Percentiles rank a stretch among this genome's conserved stretches.
These are phyloP conservation scores for Moxostoma hubbsi DNA, from an alignment of 2,797 vertebrate species.

Conservation along the genomic window DNA sequence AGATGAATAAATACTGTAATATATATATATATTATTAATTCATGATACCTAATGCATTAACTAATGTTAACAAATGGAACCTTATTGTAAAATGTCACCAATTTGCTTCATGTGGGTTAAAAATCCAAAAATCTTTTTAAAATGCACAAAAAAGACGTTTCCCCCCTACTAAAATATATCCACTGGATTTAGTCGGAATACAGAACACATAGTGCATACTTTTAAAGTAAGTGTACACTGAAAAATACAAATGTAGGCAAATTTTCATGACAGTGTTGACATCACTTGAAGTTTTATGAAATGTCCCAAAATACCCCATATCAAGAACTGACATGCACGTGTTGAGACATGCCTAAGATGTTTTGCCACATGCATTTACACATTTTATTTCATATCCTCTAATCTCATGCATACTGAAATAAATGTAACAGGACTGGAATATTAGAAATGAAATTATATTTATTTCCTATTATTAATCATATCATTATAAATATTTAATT, in stretches of 20 bases:
- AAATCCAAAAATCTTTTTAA: not conserved
- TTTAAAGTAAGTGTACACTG: conserved; percentile 4
- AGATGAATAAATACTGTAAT: no score
- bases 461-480: not conserved
- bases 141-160: not conserved
- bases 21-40: no score
- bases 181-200: not conserved
- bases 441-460: no score
- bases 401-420: no score
- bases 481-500: not conserved
- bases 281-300: not conserved
- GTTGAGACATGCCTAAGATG: conserved; percentile 50
- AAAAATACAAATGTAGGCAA: not conserved
- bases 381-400: conserved; percentile 9
- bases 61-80: no score
- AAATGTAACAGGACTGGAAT: no score
- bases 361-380: conserved; percentile 37
- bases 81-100: no score
- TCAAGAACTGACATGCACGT: not conserved
- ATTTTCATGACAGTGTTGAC: not conserved
- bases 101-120: not conserved
- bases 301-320: not conserved
- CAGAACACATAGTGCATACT: conserved; percentile 2
- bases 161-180: not conserved
- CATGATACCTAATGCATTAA: no score